These are phyloP conservation scores for Drymodes brunneopygia DNA, from an alignment of 2,113 vertebrate species.

Conservation along the genomic window DNA sequence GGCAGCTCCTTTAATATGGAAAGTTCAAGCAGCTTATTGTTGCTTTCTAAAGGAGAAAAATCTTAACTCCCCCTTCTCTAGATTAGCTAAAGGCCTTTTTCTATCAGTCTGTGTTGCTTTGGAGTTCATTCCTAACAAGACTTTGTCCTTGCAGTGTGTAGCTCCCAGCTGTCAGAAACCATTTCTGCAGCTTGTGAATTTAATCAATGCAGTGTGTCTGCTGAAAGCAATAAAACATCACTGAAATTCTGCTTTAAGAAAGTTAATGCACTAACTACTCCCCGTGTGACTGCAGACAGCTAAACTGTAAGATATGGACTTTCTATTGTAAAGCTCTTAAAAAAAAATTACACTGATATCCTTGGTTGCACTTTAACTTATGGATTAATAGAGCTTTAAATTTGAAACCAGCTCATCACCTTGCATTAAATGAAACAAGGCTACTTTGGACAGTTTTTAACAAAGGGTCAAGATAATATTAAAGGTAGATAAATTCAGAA, in stretches of 20 bases:
- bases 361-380: not conserved
- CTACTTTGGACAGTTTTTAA: not conserved
- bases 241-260: slow-evolving; percentile 26
- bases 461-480: not conserved
- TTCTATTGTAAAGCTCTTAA: not conserved
- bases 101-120: not conserved
- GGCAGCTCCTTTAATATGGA: not conserved
- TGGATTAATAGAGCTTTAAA: slow-evolving; percentile 10
- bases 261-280: not conserved
- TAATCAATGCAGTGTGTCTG: not conserved
- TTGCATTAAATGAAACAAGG: not conserved
- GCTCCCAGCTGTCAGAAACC: slow-evolving; percentile 5
- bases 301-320: not conserved
- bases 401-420: not conserved
- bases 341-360: not conserved
- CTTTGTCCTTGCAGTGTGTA: slow-evolving; percentile 8
- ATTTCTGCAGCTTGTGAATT: slow-evolving; percentile 7
- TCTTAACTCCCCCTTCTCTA: not conserved
- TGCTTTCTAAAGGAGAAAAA: not conserved
- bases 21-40: not conserved
- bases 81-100: not conserved
- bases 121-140: not conserved
- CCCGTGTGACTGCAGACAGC: not conserved
- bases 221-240: slow-evolving; percentile 31
- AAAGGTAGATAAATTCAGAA: not conserved